Percentiles rank a stretch among this genome's conserved stretches.
These are phyloP conservation scores for Cichlasoma orientale DNA, from an alignment of 2,797 vertebrate genomes.

Conservation along the genomic window DNA sequence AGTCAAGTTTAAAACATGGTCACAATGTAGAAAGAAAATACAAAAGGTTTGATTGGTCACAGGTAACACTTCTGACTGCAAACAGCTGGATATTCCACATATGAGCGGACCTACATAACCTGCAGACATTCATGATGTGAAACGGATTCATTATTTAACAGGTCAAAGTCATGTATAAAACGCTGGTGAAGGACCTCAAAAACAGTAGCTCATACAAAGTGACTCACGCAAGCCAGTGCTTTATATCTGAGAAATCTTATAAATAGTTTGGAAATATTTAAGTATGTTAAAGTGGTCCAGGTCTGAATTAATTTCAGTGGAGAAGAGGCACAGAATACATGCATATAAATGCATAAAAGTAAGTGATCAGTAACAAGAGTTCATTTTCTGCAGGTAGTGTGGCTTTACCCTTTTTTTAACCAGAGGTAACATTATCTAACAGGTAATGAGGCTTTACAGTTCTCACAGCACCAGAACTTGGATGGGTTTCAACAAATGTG, in stretches of 20 bases:
- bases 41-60: constrained; percentile 37
- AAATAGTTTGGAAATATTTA: constrained; percentile 58
- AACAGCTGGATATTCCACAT: constrained; percentile 9
- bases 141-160: background rate
- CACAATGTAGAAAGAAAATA: constrained; percentile 38
- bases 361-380: constrained; percentile 41
- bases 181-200: constrained; percentile 48
- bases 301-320: constrained; percentile 12
- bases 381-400: constrained; percentile 29
- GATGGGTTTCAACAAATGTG: constrained; percentile 7
- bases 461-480: constrained; percentile 17
- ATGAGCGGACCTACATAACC: background rate
- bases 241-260: constrained; percentile 27
- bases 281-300: constrained; percentile 60
- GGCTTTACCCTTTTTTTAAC: background rate
- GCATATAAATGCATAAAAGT: constrained; percentile 26
- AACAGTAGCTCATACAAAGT: constrained; percentile 37
- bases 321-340: constrained; percentile 46
- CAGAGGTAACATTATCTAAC: constrained; percentile 20
- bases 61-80: constrained; percentile 9
- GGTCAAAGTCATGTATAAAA: constrained; percentile 55
- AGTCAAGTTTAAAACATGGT: constrained; percentile 48
- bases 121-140: constrained; percentile 5
- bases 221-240: constrained; percentile 51
- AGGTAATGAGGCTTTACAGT: constrained; percentile 24